Evolutionary conservation across 2,113 vertebrate species (phyloP), one percentile per base, ranked within the genome.

Genomic region (Mormyrus lacerda): DNA sequence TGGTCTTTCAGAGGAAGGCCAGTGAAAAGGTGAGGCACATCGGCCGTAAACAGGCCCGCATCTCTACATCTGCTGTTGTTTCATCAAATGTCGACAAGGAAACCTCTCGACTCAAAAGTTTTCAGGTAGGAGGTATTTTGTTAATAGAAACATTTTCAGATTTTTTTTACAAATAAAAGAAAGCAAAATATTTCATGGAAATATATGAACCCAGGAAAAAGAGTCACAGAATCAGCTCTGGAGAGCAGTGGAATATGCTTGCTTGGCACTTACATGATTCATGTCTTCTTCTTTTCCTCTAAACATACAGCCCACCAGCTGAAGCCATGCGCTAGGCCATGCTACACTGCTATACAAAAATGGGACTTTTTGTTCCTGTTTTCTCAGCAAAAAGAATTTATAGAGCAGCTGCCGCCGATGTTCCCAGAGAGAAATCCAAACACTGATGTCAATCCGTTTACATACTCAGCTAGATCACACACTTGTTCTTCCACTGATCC

Each of bases 401-500:
- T 95, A 92, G 94, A 93, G 95, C 95, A 95, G 94, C 95, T 95
- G 95, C 94, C 87, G 90, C 95, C 95, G 94, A 95, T 95, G 95
- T 95, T 95, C 94, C 92, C 94, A 94, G 95, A 94, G 94, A 95
- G 93, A 94, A 92, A 91, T 89, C 93, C 94, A 95, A 95, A 95
- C 95, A 94, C 92, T 95, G 93, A 93, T 95, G 95, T 95, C 95
- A 95, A 95, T 93, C 51, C 21, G 93, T 95, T 95, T 95, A 95
- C 93, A 95, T 92, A 93, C 92, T 91, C 91, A 87, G 86, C 90
- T 89, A 85, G 92, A 93, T 94, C 92, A 91, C 91, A 93, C 93
- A 91, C 92, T 95, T 93, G 90, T 91, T 94, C 93, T 91, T 91
- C 92, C 90, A 86, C 88, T 92, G 92, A 95, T 94, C 93, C 89